Percentiles rank a stretch among this genome's conserved stretches.
Evolutionary conservation across 2,888 invertebrate species (phyloP).

Genomic region (Pimpla rufipes): DNA sequence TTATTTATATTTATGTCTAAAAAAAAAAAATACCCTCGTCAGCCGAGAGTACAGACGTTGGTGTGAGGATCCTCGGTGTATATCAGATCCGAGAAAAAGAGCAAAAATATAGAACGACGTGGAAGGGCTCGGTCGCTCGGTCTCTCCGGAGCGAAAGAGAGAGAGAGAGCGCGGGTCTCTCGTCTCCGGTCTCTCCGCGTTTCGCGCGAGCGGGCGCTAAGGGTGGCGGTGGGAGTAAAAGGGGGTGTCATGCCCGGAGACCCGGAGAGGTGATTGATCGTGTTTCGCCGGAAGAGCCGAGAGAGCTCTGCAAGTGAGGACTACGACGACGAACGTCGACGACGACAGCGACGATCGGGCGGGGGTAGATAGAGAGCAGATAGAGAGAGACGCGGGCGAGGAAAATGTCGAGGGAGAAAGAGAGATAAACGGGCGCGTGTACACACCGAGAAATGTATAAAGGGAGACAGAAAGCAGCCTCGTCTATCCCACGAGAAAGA

Average conservation of each 20-base stretch:
- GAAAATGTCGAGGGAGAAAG: conserved; percentile 53
- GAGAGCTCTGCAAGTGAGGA: conserved; percentile 62
- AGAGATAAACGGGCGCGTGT: conserved; percentile 41
- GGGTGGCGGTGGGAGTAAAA: conserved; percentile 81
- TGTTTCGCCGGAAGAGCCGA: conserved; percentile 84
- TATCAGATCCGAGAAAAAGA: conserved; percentile 54
- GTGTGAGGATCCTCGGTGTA: conserved; percentile 48
- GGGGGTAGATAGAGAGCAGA: conserved; percentile 70
- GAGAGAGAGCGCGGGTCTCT: conserved; percentile 38
- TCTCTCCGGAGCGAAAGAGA: conserved; percentile 37
- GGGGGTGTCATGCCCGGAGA: conserved; percentile 83
- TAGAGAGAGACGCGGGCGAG: conserved; percentile 70
- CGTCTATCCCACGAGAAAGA: conserved; percentile 60
- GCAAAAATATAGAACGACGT: conserved; percentile 50
- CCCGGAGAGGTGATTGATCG: conserved; percentile 85
- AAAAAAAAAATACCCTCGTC: conserved; percentile 10
- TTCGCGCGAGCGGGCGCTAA: conserved; percentile 66
- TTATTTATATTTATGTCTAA: neutral
- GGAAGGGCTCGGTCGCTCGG: conserved; percentile 53
- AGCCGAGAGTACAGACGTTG: conserved; percentile 16
- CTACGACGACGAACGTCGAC: conserved; percentile 48
- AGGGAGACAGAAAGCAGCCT: conserved; percentile 62
- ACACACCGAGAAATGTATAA: conserved; percentile 59
- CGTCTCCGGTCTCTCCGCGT: conserved; percentile 52
- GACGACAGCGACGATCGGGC: conserved; percentile 61